These are phyloP conservation scores for Diplosoma virens DNA, from an alignment of 23 tunicate genomes.

Conservation along the genomic window DNA sequence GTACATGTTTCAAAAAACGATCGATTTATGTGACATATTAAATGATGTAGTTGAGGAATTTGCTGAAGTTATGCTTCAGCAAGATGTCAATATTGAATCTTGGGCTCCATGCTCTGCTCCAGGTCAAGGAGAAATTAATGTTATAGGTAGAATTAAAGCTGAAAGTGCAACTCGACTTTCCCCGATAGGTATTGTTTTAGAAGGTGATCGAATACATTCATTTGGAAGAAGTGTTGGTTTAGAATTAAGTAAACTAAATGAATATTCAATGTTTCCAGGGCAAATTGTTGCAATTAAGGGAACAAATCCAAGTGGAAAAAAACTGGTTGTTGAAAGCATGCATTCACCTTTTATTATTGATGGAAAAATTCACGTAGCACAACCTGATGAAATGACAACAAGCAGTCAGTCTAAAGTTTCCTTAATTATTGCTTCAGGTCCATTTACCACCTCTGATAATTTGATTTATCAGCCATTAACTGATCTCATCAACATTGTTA, in stretches of 20 bases:
- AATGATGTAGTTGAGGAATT: conserved; percentile 47
- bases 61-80: conserved; percentile 32
- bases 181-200: conserved; percentile 52
- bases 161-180: conserved; percentile 43
- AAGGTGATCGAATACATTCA: conserved; percentile 59
- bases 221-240: conserved; percentile 51
- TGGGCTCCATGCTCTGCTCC: conserved; percentile 57
- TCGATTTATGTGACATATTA: conserved; percentile 52
- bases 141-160: conserved; percentile 53
- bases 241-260: conserved; percentile 48
- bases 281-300: conserved; percentile 69
- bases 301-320: conserved; percentile 67
- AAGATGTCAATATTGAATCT: conserved; percentile 36
- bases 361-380: conserved; percentile 33
- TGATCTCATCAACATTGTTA: conserved; percentile 57
- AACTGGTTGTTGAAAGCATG: conserved; percentile 41
- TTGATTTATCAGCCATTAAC: conserved; percentile 68
- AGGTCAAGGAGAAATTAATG: conserved; percentile 52
- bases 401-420: not conserved
- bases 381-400: not conserved
- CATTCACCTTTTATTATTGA: not conserved
- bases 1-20: conserved; percentile 79
- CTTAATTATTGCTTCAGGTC: conserved; percentile 75
- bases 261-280: conserved; percentile 84
- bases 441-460: conserved; percentile 77